Evolutionary conservation across 2,888 invertebrate genomes (phyloP).

Genomic region (Pseudoips prasinana): DNA sequence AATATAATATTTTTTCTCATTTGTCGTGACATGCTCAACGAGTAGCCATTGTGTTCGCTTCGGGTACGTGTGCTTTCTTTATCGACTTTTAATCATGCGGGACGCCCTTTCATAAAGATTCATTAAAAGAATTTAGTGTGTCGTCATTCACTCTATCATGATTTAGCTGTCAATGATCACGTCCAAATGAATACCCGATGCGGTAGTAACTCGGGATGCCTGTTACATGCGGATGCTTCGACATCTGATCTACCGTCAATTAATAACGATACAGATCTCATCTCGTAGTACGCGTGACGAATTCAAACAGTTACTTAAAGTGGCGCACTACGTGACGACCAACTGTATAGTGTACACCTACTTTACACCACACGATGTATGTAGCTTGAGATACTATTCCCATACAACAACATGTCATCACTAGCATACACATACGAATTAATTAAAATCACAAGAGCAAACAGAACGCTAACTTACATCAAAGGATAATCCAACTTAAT

Average conservation of each 20-base stretch:
- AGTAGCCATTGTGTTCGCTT: slow-evolving; percentile 40
- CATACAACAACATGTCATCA: too few species aligned
- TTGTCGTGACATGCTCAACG: slow-evolving; percentile 48
- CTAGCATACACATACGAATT: too few species aligned
- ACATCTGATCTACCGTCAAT: slow-evolving; percentile 55
- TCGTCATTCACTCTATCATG: slow-evolving; percentile 56
- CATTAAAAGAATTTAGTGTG: slow-evolving; percentile 60
- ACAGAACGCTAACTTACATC: too few species aligned
- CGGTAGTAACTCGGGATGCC: slow-evolving; percentile 28
- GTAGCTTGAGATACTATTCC: too few species aligned
- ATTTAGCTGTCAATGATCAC: slow-evolving; percentile 57
- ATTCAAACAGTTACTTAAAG: slow-evolving; percentile 52
- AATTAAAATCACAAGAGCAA: too few species aligned
- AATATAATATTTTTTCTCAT: slow-evolving; percentile 45
- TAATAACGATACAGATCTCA: slow-evolving; percentile 52
- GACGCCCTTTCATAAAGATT: slow-evolving; percentile 54
- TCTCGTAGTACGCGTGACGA: slow-evolving; percentile 49
- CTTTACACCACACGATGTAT: too few species aligned
- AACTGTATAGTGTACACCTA: slow-evolving; percentile 8
- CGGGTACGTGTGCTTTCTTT: slow-evolving; percentile 45
- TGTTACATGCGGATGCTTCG: slow-evolving; percentile 31
- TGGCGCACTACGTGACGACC: slow-evolving; percentile 41
- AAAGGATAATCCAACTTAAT: slow-evolving; percentile 2
- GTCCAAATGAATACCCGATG: slow-evolving; percentile 26
- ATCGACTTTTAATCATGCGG: slow-evolving; percentile 56